These are phyloP conservation scores for Nephrocerus scutellatus DNA, from an alignment of 2,888 invertebrate species.

Conservation along the genomic window DNA sequence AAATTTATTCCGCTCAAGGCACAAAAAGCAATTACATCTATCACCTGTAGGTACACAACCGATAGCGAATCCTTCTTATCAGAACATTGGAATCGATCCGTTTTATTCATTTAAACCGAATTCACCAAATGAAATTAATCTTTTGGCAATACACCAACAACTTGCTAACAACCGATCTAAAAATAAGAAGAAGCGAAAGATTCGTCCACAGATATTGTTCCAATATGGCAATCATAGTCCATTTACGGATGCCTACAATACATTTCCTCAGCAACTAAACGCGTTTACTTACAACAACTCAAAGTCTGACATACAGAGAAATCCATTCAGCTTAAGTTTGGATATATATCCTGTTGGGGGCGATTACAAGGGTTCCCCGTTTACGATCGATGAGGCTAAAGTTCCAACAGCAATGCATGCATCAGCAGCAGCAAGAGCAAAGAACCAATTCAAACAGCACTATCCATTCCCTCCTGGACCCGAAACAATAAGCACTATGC, in stretches of 20 bases:
- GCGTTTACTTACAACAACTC: no score
- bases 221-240: conserved; percentile 42
- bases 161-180: conserved; percentile 29
- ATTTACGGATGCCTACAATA: conserved; percentile 23
- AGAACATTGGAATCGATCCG: conserved; percentile 52
- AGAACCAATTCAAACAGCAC: no score
- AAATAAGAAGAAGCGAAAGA: conserved; percentile 34
- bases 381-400: conserved; percentile 31
- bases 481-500: no score
- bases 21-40: conserved; percentile 31
- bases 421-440: no score
- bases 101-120: conserved; percentile 65
- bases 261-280: conserved; percentile 30
- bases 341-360: conserved; percentile 57
- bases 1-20: conserved; percentile 41
- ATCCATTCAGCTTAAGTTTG: conserved; percentile 60
- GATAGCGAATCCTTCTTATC: conserved; percentile 29
- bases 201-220: conserved; percentile 22
- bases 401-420: conserved; percentile 32
- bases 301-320: conserved; percentile 34
- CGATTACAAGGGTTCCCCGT: conserved; percentile 25
- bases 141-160: conserved; percentile 57
- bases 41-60: conserved; percentile 18
- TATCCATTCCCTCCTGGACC: no score
- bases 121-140: conserved; percentile 66